Conservation (phyloP, 2,797 vertebrate genomes). For the Bovichtus diacanthus region DNA sequence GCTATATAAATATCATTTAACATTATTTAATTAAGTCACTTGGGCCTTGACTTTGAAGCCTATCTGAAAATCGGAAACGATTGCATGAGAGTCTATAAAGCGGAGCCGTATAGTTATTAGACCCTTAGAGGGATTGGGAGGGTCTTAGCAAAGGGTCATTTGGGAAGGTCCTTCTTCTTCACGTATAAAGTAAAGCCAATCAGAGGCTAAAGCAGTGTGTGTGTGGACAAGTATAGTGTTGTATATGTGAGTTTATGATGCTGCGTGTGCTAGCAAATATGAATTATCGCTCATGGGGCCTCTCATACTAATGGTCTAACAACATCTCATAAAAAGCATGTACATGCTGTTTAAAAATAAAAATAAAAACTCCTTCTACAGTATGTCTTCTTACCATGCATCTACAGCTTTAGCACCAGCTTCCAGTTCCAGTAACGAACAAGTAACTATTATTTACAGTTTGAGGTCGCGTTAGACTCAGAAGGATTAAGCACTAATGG, state of each 20-base stretch:
- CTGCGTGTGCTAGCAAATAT: not conserved
- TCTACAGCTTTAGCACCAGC: too few species aligned
- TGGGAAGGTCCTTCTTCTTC: too few species aligned
- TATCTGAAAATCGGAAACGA: too few species aligned
- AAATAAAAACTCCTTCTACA: not conserved
- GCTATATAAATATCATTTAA: not conserved
- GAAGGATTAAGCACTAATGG: conserved; percentile 7
- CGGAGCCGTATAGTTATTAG: too few species aligned
- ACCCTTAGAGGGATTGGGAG: too few species aligned
- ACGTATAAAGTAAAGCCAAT: too few species aligned
- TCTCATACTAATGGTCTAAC: conserved; percentile 6
- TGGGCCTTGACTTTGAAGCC: too few species aligned
- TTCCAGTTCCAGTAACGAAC: too few species aligned
- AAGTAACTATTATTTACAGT: conserved; percentile 26
- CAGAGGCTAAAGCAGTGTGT: too few species aligned
- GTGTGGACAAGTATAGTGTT: not conserved
- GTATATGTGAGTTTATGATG: not conserved
- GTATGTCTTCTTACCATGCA: not conserved
- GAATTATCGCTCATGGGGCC: not conserved
- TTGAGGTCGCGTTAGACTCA: conserved; percentile 12
- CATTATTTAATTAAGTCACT: not conserved
- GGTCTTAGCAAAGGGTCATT: too few species aligned
- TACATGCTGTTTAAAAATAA: not conserved
- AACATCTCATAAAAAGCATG: not conserved
- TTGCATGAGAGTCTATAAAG: too few species aligned